Evolutionary conservation across 2,888 invertebrate species (phyloP), one percentile per base, ranked within the genome.

Genomic region (Caenorhabditis sp.): DNA sequence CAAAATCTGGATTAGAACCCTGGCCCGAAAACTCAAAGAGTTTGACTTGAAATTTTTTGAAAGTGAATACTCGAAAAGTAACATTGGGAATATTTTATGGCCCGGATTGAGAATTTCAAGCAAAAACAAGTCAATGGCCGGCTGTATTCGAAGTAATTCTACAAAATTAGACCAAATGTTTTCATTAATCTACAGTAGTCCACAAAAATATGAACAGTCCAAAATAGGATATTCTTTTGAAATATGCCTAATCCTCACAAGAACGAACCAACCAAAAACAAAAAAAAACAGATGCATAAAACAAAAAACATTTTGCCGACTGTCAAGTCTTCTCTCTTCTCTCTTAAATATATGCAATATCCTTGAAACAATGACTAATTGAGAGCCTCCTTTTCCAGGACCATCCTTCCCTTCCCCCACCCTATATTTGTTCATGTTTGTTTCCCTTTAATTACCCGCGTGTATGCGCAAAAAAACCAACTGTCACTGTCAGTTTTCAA

Each of bases 301-400:
- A 31, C 31, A 5, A 12, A 43, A 43, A 43, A 43, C 2, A 2
- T 3, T 43, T 43, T 14, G 43, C 43, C 43, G 43, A 31, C 43
- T 17, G 17, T 43, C 43, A 10, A 17, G 14, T 43, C 43, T 10
- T 17, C 43, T 17, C 3, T 17, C 12, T 43, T 43, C 14, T 43
- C 14, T 17, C 12, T 17, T 43, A 43, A 17, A 43, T 43, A 10
- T 43, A 43, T 43, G 43, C 43, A 43, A 43, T 43, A 43, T 43
- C 43, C 43, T 43, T 43, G 43, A 43, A 43, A 43, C 43, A 43
- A 43, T 43, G 43, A 43, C 43, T 43, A 43, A 43, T 43, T 43
- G 43, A 43, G 43, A 43, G 43, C 43, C 43, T 43, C 14, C 43
- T 31, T n/a, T n/a, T 31, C 31, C 31, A 31, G 31, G 31, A 4